phyloP scores from a whole-genome alignment of 2,797 vertebrate species.

The Sandelia bainsii region DNA sequence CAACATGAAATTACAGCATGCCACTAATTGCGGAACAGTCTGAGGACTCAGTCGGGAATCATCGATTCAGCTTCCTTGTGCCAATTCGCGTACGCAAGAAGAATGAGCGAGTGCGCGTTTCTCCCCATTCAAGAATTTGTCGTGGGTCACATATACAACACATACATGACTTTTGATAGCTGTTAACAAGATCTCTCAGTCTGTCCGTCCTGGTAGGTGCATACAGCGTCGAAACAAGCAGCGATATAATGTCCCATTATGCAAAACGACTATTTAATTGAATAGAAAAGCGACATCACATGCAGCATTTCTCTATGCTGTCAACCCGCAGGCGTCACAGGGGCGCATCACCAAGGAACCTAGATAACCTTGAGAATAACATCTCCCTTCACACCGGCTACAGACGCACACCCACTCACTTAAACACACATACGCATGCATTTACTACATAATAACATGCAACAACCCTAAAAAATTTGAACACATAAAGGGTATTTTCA shows the following conservation, averaged over 20 bases:
- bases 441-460: slow-evolving; percentile 13
- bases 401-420: slow-evolving; percentile 15
- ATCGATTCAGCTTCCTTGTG: slow-evolving; percentile 20
- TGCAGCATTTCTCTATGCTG: slow-evolving; percentile 6
- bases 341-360: slow-evolving; percentile 45
- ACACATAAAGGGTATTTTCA: not conserved
- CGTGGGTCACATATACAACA: slow-evolving; percentile 40
- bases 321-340: slow-evolving; percentile 50
- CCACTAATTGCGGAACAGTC: slow-evolving; percentile 7
- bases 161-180: not conserved
- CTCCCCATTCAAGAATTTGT: slow-evolving; percentile 57
- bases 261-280: slow-evolving; percentile 6
- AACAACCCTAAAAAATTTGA: not conserved
- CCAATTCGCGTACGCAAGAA: slow-evolving; percentile 22
- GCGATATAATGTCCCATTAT: not conserved
- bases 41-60: not conserved
- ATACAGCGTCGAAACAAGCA: not conserved
- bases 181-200: not conserved
- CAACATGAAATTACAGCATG: not conserved
- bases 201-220: not conserved
- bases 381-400: slow-evolving; percentile 5
- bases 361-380: slow-evolving; percentile 76
- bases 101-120: slow-evolving; percentile 46
- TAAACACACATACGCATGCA: not conserved
- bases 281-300: slow-evolving; percentile 8